phyloP scores from a whole-genome alignment of 2,888 invertebrate genomes.

The Pseudoips prasinana region DNA sequence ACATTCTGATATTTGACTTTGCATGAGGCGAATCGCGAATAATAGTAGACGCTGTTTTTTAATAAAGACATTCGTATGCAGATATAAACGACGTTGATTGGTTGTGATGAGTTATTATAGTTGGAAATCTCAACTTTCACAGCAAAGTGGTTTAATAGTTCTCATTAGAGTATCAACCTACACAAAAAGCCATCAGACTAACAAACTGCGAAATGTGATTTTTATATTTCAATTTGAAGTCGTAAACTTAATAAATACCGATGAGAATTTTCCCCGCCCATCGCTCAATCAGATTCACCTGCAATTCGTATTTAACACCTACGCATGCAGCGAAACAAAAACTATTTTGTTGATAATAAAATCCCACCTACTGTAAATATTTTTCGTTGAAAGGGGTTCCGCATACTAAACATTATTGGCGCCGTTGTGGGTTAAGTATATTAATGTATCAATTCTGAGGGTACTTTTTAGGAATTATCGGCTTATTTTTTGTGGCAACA shows the following conservation, averaged over 20 bases:
- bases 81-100: constrained; percentile 15
- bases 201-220: constrained; percentile 36
- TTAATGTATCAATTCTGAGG: too few relatives aligned
- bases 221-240: constrained; percentile 43
- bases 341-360: too few relatives aligned
- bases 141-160: constrained; percentile 18
- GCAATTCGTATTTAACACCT: constrained; percentile 60
- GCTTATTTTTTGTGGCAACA: too few relatives aligned
- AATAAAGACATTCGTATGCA: constrained; percentile 11
- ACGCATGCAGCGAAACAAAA: constrained; percentile 59
- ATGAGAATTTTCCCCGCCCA: constrained; percentile 45
- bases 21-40: constrained; percentile 5
- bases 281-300: constrained; percentile 57
- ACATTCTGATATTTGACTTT: constrained; percentile 1
- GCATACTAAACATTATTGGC: too few relatives aligned
- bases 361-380: too few relatives aligned
- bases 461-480: too few relatives aligned
- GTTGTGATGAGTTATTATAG: constrained; percentile 5
- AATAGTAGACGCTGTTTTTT: constrained; percentile 1
- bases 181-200: constrained; percentile 18
- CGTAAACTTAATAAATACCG: constrained; percentile 45
- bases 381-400: too few relatives aligned
- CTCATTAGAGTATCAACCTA: constrained; percentile 25
- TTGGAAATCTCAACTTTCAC: constrained; percentile 23
- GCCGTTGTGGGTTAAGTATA: too few relatives aligned